These are phyloP conservation scores for Pediacus dermestoides DNA, from an alignment of 2,888 invertebrate species.

Conservation along the genomic window DNA sequence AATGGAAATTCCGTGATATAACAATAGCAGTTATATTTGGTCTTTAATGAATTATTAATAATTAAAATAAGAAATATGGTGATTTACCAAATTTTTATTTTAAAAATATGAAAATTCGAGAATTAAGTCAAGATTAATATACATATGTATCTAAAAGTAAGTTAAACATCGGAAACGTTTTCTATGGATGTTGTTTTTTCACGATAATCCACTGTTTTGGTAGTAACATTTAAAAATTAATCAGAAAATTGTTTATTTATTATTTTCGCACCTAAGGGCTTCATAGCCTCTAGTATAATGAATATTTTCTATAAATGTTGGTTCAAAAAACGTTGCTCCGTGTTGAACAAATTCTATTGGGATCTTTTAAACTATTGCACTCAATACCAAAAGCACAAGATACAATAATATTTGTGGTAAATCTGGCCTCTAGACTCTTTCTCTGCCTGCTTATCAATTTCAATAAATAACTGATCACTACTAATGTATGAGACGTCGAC, in stretches of 20 bases:
- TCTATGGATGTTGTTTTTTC: conserved; percentile 9
- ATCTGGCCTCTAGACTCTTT: conserved; percentile 45
- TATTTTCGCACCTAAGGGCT: too few species aligned
- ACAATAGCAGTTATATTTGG: too few species aligned
- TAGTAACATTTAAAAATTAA: conserved; percentile 10
- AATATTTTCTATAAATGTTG: too few species aligned
- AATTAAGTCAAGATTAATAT: too few species aligned
- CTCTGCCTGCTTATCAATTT: conserved; percentile 24
- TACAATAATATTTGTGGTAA: conserved; percentile 57
- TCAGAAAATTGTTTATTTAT: too few species aligned
- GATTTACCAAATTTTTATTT: too few species aligned
- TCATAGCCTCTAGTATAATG: too few species aligned
- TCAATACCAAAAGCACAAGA: conserved; percentile 58
- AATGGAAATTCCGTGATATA: too few species aligned
- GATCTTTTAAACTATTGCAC: conserved; percentile 54
- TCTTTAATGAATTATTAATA: too few species aligned
- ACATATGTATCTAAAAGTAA: conserved; percentile 10
- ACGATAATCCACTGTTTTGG: conserved; percentile 9
- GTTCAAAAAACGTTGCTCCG: conserved; percentile 10
- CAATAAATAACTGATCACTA: conserved; percentile 30
- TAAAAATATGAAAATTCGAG: too few species aligned
- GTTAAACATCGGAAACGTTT: conserved; percentile 14
- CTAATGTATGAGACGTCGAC: too few species aligned
- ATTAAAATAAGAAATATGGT: too few species aligned
- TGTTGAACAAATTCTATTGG: conserved; percentile 48